Conservation (phyloP, 1,140 invertebrate genomes). For the Branchinecta lindahli region DNA sequence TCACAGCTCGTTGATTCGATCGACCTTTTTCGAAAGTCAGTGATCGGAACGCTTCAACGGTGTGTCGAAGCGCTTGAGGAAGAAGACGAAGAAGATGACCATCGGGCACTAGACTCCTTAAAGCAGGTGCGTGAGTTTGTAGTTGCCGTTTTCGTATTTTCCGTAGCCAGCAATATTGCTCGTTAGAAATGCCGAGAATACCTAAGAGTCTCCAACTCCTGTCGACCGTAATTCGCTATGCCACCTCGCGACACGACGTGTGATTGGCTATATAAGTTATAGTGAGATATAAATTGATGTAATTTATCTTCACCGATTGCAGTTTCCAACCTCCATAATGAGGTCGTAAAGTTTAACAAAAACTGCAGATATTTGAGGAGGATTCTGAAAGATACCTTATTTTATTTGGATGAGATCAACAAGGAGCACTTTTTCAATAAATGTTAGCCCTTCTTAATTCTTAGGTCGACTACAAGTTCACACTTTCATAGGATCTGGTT, state of each 20-base stretch:
- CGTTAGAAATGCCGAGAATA: too few species aligned
- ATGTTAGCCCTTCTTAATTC: not conserved
- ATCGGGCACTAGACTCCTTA: constrained; percentile 57
- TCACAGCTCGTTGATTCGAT: constrained; percentile 63
- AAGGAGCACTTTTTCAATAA: not conserved
- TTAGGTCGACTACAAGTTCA: too few species aligned
- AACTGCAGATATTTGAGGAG: not conserved
- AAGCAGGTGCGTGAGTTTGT: constrained; percentile 38
- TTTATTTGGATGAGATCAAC: not conserved
- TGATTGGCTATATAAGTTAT: too few species aligned
- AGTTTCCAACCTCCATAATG: not conserved
- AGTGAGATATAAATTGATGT: too few species aligned
- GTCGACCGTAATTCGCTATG: too few species aligned
- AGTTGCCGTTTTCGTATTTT: not conserved
- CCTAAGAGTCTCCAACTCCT: too few species aligned
- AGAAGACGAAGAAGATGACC: constrained; percentile 37
- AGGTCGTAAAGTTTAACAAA: not conserved
- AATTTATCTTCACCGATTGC: not conserved
- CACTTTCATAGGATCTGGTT: too few species aligned
- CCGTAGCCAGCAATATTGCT: not conserved
- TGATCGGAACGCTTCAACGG: constrained; percentile 60
- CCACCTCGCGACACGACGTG: too few species aligned
- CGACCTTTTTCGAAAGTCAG: constrained; percentile 62
- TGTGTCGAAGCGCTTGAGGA: constrained; percentile 47
- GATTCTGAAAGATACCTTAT: not conserved